Percentiles rank a stretch among this genome's conserved stretches.
These are phyloP conservation scores for Chromobotia macracanthus DNA, from an alignment of 2,797 vertebrate genomes.

Conservation along the genomic window DNA sequence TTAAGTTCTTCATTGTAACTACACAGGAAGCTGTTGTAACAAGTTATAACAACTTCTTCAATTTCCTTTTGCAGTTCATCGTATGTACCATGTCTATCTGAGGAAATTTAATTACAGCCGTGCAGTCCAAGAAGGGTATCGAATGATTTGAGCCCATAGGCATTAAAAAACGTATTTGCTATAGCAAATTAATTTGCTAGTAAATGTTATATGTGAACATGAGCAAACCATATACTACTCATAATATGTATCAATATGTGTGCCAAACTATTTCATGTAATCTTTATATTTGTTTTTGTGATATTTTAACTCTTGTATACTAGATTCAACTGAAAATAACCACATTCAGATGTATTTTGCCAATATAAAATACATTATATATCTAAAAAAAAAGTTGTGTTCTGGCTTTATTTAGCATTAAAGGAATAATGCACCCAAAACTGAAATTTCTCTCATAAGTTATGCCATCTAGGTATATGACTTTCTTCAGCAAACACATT, in stretches of 20 bases:
- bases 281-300: constrained; percentile 12
- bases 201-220: not conserved
- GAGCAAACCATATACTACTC: constrained; percentile 13
- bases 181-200: constrained; percentile 4
- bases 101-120: constrained; percentile 46
- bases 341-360: not conserved
- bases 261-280: constrained; percentile 22
- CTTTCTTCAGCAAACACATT: not conserved
- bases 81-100: constrained; percentile 82
- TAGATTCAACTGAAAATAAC: constrained; percentile 1
- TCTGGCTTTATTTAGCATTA: not conserved
- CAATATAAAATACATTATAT: not conserved
- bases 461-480: too few relatives aligned
- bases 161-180: not conserved
- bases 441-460: too few relatives aligned
- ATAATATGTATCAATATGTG: not conserved
- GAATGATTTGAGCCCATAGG: not conserved
- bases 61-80: constrained; percentile 77
- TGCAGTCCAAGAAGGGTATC: constrained; percentile 7
- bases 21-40: constrained; percentile 3
- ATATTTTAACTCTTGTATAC: not conserved
- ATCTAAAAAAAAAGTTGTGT: constrained; percentile 3
- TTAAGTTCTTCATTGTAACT: not conserved
- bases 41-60: not conserved
- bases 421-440: not conserved